phyloP scores from a whole-genome alignment of 2,888 invertebrate species.

The Lasioglossum marginatum region DNA sequence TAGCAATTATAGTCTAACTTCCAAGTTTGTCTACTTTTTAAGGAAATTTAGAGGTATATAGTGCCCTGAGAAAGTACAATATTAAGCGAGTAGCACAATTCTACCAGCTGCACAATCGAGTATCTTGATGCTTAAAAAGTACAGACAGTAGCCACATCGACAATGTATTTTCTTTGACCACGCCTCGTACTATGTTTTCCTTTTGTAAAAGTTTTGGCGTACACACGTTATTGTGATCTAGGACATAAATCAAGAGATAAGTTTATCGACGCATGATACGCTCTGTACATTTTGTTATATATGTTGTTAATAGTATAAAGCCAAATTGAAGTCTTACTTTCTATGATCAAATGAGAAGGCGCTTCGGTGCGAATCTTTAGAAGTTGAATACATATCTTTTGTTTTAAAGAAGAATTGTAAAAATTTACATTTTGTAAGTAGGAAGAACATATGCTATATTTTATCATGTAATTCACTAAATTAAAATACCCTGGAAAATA shows the following conservation, averaged over 20 bases:
- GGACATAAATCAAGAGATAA: constrained; percentile 50
- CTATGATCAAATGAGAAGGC: constrained; percentile 38
- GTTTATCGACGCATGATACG: constrained; percentile 46
- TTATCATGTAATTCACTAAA: constrained; percentile 79
- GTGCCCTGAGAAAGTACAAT: constrained; percentile 34
- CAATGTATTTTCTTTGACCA: constrained; percentile 30
- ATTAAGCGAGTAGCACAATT: constrained; percentile 51
- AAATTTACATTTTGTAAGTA: constrained; percentile 66
- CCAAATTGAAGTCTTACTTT: constrained; percentile 53
- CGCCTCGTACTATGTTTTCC: constrained; percentile 39
- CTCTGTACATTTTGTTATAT: constrained; percentile 68
- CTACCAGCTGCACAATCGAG: constrained; percentile 67
- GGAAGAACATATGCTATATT: constrained; percentile 69
- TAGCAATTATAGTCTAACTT: constrained; percentile 19
- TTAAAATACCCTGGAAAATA: constrained; percentile 76
- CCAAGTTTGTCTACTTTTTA: constrained; percentile 26
- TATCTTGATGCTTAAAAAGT: constrained; percentile 54
- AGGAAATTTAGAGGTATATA: constrained; percentile 28
- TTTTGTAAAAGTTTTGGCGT: constrained; percentile 28
- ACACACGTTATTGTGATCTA: constrained; percentile 56
- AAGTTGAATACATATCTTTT: constrained; percentile 61
- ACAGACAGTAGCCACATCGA: constrained; percentile 21
- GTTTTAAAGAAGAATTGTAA: constrained; percentile 60
- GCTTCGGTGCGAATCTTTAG: constrained; percentile 26
- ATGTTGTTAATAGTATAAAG: constrained; percentile 63